Conservation (phyloP, 2,797 vertebrate species). For the Philypnodon macrostomus region DNA sequence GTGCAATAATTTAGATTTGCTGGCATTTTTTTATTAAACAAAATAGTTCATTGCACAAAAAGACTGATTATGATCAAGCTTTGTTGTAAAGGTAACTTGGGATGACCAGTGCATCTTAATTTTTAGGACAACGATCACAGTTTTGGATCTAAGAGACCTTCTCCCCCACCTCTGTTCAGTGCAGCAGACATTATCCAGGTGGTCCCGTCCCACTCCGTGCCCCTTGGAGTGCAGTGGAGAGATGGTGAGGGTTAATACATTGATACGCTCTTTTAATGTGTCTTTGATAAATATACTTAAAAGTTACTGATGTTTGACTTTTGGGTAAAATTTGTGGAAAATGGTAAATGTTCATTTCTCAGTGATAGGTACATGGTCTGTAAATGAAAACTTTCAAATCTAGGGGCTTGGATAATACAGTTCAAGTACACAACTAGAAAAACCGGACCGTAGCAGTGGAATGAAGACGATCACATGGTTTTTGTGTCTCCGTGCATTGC, state of each 20-base stretch:
- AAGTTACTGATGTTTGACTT: too few species aligned
- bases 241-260: conserved; percentile 48
- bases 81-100: not conserved
- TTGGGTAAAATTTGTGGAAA: too few species aligned
- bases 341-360: too few species aligned
- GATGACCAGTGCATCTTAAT: not conserved
- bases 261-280: not conserved
- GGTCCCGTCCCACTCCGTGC: conserved; percentile 50
- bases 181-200: conserved; percentile 76
- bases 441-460: conserved; percentile 52
- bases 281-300: too few species aligned
- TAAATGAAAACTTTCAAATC: not conserved
- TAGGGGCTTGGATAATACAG: not conserved
- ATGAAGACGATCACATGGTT: conserved; percentile 48
- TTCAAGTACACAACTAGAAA: conserved; percentile 45
- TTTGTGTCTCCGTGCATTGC: conserved; percentile 27
- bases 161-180: conserved; percentile 64
- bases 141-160: conserved; percentile 53
- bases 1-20: conserved; percentile 13
- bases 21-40: not conserved
- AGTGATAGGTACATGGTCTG: too few species aligned
- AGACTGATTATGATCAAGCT: not conserved
- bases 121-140: conserved; percentile 56
- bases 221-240: conserved; percentile 41
- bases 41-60: too few species aligned